Percentiles rank a stretch among this genome's conserved stretches.
phyloP scores from a whole-genome alignment of 2,888 invertebrate genomes.

The Hyposoter dolosus region DNA sequence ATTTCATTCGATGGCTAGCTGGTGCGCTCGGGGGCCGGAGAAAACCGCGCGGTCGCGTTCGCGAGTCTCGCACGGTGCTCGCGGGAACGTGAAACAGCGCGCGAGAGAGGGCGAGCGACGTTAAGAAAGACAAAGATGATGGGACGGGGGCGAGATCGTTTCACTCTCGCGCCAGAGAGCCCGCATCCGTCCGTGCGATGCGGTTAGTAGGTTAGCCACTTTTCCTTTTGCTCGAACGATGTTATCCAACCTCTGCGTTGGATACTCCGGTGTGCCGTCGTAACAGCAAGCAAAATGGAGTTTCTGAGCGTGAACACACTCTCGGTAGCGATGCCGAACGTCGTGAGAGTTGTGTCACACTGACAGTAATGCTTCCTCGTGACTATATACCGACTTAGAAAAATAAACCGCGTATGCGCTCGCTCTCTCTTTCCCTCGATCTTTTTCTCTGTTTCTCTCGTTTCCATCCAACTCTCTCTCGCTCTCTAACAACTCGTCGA shows the following conservation, averaged over 20 bases:
- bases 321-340: conserved; percentile 42
- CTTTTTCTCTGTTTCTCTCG: conserved; percentile 3
- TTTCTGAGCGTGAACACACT: conserved; percentile 26
- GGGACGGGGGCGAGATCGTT: conserved; percentile 71
- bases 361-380: conserved; percentile 60
- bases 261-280: conserved; percentile 60
- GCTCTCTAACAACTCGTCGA: conserved; percentile 49
- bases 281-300: conserved; percentile 68
- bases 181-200: conserved; percentile 74
- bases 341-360: conserved; percentile 57
- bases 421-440: conserved; percentile 1
- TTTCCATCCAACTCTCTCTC: conserved; percentile 26
- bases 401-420: conserved; percentile 18
- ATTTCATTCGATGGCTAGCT: conserved; percentile 10
- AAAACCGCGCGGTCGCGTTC: conserved; percentile 34
- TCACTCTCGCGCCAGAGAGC: conserved; percentile 71
- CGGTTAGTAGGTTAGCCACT: conserved; percentile 78
- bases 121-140: conserved; percentile 24
- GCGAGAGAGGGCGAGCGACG: not conserved
- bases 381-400: conserved; percentile 19
- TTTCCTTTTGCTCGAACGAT: conserved; percentile 76
- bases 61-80: conserved; percentile 41
- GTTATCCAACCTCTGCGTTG: conserved; percentile 71
- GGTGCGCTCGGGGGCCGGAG: conserved; percentile 26
- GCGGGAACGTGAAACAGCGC: conserved; percentile 30